Evolutionary conservation across 2,888 invertebrate genomes (phyloP), one percentile per base, ranked within the genome.

Genomic region (Coenonympha arcania): DNA sequence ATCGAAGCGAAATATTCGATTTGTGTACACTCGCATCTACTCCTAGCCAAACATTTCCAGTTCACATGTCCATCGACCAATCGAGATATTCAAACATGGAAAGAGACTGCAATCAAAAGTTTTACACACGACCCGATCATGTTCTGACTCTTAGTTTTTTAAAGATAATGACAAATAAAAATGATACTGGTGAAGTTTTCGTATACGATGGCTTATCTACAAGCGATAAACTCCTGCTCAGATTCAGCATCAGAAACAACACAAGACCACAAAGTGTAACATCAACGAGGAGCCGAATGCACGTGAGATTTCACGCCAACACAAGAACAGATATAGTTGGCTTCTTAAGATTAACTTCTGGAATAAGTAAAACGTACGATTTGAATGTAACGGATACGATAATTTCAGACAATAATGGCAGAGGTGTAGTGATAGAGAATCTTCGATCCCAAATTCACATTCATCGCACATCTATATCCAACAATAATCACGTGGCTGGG

Each of bases 381-480:
- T 84, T 98, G 47, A 95, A 95, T 64, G 89, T 99, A 13, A 92
- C 93, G 0, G 92, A 95, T 65, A 93, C 95, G 1, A 90, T 91
- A 26, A 90, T 99, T 52, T 91, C 92, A 2, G 92, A 94, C 71
- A 99, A 99, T 80, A 92, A 93, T 60, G 98, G 98, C 0, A 91
- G 97, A 70, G 99, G 99, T n/a, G 90, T 99, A 43, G 94, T 90
- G n/a, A 90, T 95, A 9, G 95, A 97, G 74, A 95, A 96, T 73
- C 87, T 98, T 48, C 89, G 98, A 66, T 95, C 95, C 11, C 93
- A 93, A 69, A 78, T 97, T n/a, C 93, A 95, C 71, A 88, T 98
- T 41, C 93, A 95, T 65, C 89, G 92, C 30, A 93, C 93, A 8
- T 91, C 93, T 0, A 90, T 98, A 42, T 93, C 93, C 0, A 92